These are phyloP conservation scores for Gonocerus acuteangulatus DNA, from an alignment of 2,888 invertebrate species.

Conservation along the genomic window DNA sequence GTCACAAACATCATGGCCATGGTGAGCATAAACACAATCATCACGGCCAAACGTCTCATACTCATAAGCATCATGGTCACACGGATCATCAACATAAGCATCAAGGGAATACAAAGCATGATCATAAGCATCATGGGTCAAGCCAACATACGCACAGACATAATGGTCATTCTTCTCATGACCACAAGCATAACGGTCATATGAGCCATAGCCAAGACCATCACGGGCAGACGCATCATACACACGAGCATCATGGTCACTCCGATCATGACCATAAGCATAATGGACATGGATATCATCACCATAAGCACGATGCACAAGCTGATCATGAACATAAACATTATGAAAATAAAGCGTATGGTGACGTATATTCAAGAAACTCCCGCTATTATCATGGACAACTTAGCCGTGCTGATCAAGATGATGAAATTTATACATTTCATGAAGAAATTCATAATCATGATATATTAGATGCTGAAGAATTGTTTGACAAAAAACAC, in stretches of 20 bases:
- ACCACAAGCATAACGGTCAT: slow-evolving; percentile 30
- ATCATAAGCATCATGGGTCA: slow-evolving; percentile 36
- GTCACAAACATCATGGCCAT: slow-evolving; percentile 37
- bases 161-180: slow-evolving; percentile 15
- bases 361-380: slow-evolving; percentile 2
- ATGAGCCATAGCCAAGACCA: slow-evolving; percentile 36
- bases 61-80: slow-evolving; percentile 36
- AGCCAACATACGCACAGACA: slow-evolving; percentile 37
- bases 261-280: slow-evolving; percentile 35
- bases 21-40: slow-evolving; percentile 38
- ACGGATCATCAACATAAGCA: slow-evolving; percentile 33
- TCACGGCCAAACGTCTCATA: slow-evolving; percentile 31
- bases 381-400: slow-evolving; percentile 34
- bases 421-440: no score
- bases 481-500: no score
- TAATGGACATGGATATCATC: background rate
- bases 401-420: slow-evolving; percentile 31
- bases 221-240: slow-evolving; percentile 35
- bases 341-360: no score
- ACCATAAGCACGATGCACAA: no score
- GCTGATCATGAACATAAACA: no score
- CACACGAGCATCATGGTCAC: slow-evolving; percentile 37
- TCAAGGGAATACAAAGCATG: slow-evolving; percentile 24
- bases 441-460: no score
- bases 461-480: no score